Conservation (phyloP, 2,888 invertebrate species). For the Noctua janthe region DNA sequence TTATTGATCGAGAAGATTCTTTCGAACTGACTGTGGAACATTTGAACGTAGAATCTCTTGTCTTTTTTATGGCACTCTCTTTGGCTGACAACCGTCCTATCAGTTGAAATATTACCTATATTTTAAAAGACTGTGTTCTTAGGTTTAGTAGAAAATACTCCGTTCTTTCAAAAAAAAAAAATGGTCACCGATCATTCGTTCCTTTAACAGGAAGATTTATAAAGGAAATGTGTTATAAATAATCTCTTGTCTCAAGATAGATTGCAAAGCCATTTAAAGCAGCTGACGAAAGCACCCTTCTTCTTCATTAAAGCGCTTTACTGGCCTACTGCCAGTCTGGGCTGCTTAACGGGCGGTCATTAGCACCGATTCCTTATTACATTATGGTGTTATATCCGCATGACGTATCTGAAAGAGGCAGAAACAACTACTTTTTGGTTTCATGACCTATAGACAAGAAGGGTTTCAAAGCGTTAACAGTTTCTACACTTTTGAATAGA, state of each 20-base stretch:
- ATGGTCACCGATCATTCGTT: neutral
- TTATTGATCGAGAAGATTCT: neutral
- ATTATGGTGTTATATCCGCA: slow-evolving; percentile 1
- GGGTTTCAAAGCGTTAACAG: neutral
- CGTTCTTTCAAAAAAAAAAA: neutral
- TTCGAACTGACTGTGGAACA: neutral
- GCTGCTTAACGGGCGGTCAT: slow-evolving; percentile 50
- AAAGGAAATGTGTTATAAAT: slow-evolving; percentile 35
- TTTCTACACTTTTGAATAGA: neutral
- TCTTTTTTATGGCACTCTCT: slow-evolving; percentile 14
- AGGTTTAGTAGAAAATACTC: neutral
- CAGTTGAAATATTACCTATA: slow-evolving; percentile 10
- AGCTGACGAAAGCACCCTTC: slow-evolving; percentile 54
- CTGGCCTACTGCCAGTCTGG: slow-evolving; percentile 55
- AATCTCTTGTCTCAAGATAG: slow-evolving; percentile 28
- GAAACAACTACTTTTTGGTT: neutral
- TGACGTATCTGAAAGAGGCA: neutral
- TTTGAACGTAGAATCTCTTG: slow-evolving; percentile 7
- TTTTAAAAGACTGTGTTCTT: slow-evolving; percentile 6
- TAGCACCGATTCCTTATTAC: slow-evolving; percentile 45
- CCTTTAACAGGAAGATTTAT: slow-evolving; percentile 3
- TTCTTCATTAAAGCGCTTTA: slow-evolving; percentile 59
- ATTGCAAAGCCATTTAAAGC: slow-evolving; percentile 50
- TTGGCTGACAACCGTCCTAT: slow-evolving; percentile 2
- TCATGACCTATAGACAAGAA: neutral